Conservation (phyloP, 2,113 vertebrate genomes). For the Lophotis ruficrista region DNA sequence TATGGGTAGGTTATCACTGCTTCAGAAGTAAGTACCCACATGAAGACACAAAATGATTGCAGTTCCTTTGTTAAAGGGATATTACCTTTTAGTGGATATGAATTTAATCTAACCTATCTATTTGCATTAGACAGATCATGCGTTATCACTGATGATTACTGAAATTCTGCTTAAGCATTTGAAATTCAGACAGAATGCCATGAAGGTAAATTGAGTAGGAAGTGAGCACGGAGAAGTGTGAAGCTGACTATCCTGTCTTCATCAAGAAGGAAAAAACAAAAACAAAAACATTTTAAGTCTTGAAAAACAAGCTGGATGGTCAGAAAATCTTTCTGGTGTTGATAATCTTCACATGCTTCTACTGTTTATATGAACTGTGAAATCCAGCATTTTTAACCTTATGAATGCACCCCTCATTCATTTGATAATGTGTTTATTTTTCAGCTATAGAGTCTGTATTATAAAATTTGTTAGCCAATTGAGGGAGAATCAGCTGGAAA, state of each 20-base stretch:
- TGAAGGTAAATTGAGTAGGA: slow-evolving; percentile 16
- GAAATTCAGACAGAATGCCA: background rate
- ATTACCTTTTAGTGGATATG: slow-evolving; percentile 6
- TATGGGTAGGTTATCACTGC: background rate
- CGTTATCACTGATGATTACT: slow-evolving; percentile 11
- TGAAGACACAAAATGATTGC: background rate
- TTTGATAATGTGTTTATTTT: background rate
- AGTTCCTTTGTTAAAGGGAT: background rate
- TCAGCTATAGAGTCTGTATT: background rate
- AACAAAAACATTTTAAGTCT: background rate
- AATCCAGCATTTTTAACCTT: background rate
- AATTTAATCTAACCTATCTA: slow-evolving; percentile 20
- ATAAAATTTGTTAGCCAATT: slow-evolving; percentile 14
- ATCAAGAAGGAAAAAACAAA: background rate
- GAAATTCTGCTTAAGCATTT: background rate
- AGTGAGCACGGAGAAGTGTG: background rate
- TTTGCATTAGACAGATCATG: background rate
- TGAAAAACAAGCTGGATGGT: background rate
- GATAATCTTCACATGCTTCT: background rate
- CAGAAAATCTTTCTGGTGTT: background rate
- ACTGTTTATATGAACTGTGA: background rate
- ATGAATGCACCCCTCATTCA: background rate
- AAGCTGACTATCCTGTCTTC: background rate
- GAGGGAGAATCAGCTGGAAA: slow-evolving; percentile 13
- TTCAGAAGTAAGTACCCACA: background rate